These are phyloP conservation scores for Strigamia crassipes DNA, from an alignment of 2,888 invertebrate genomes.

Conservation along the genomic window DNA sequence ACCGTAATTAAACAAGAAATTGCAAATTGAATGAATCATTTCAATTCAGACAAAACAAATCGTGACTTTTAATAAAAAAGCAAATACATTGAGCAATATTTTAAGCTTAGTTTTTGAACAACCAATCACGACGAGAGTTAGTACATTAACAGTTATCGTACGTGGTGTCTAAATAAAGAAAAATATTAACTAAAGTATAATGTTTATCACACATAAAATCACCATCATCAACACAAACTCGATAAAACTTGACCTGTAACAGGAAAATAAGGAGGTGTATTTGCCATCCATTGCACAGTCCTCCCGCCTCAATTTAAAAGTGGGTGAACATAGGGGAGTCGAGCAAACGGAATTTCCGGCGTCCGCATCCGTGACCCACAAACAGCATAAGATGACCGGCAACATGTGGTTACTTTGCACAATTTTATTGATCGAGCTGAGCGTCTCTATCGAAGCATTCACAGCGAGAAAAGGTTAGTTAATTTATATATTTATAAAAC, in stretches of 20 bases:
- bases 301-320: conserved; percentile 14
- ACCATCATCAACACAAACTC: background rate
- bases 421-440: background rate
- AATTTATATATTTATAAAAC: background rate
- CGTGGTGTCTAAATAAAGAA: background rate
- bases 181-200: background rate
- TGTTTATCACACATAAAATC: background rate
- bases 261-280: conserved; percentile 14
- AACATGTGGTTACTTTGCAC: conserved; percentile 4
- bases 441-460: background rate
- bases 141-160: background rate
- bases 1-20: conserved; percentile 3
- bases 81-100: background rate
- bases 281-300: background rate
- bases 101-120: background rate
- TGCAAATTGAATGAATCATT: background rate
- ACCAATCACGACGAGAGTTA: background rate
- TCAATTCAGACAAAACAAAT: background rate
- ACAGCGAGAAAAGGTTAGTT: background rate
- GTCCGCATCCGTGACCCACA: conserved; percentile 31
- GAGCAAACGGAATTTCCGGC: conserved; percentile 19
- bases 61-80: conserved; percentile 7
- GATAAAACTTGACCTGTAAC: conserved; percentile 13
- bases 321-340: conserved; percentile 23
- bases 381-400: background rate